A percentile compares a stretch with the other conserved stretches of the same genome.
Conservation (phyloP, 2,113 vertebrate species). For the Leuciscus idus region DNA sequence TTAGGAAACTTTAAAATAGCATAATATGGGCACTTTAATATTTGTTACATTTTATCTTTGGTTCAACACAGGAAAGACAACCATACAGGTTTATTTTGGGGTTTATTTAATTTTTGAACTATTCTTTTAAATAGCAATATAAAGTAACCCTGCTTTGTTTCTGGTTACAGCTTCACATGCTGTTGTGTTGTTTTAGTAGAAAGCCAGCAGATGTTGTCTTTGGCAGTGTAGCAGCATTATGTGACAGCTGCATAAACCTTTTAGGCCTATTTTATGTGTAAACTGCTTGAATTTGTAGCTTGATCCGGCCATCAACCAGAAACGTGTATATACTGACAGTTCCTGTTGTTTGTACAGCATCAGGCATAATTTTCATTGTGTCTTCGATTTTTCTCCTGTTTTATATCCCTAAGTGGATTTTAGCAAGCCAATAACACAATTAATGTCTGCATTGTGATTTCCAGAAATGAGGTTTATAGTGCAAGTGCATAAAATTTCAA, state of each 20-base stretch:
- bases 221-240: background rate
- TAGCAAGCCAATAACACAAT: constrained; percentile 34
- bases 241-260: constrained; percentile 26
- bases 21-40: background rate
- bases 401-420: constrained; percentile 36
- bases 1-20: no score
- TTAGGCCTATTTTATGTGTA: constrained; percentile 19
- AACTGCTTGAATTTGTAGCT: background rate
- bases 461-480: constrained; percentile 24
- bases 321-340: background rate
- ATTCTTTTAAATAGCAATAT: background rate
- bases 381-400: constrained; percentile 27
- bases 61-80: background rate
- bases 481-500: constrained; percentile 21
- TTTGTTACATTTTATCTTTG: background rate
- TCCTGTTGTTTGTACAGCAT: constrained; percentile 20
- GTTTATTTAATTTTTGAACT: background rate
- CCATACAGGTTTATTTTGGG: background rate
- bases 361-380: constrained; percentile 12
- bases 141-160: background rate
- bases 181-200: background rate
- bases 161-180: background rate
- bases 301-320: background rate
- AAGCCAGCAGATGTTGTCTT: constrained; percentile 20
- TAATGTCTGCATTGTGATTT: constrained; percentile 35